Base-by-base conservation (phyloP, 2,113 vertebrate species). In the Peromyscus maniculatus region DNA sequence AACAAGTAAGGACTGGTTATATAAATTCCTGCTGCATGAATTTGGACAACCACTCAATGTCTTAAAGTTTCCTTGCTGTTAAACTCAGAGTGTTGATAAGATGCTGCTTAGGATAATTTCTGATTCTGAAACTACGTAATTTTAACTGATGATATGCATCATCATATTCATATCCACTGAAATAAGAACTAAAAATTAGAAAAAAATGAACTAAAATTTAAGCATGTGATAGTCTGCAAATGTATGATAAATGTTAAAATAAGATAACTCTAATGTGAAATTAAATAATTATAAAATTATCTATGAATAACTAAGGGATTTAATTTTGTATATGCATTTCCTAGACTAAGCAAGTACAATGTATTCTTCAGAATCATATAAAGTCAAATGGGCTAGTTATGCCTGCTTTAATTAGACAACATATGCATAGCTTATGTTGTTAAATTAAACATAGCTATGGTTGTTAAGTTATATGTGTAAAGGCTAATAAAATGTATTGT, bases 71-170 rank as follows among this genome's bases (percentile, higher is more conserved):
- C 24, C 7, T 80, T 95, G 52, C 4, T n/a, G 79, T 24, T 69
- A 83, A 93, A 39, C 80, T 96, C 19, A 78, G 26, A 84, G 1
- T 67, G 91, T 26, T 93, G 39, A 88, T 39, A 77, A 91, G 12
- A 57, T 94, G 46, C 1, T 88, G 7, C 4, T 72, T 88, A n/a
- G 75, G 7, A 16, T 62, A 22, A 79, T 36, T 52, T 92, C 24
- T 94, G 1, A 88, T 75, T 92, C 39, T 67, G 43, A 86, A 88
- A 49, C 71, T 28, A 49, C 24, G 26, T 39, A 74, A 12, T 28
- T 93, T 89, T 7, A 87, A 72, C 4, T 17, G 21, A n/a, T 12
- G 2, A 57, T 52, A 52, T 52, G 52, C 52, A 52, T 52, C 52
- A 52, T 52, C 8, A 52, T 52, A 52, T 52, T 7, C 49, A 52